Evolutionary conservation across 2,888 invertebrate genomes (phyloP).

Genomic region (Crepidodera aurea): DNA sequence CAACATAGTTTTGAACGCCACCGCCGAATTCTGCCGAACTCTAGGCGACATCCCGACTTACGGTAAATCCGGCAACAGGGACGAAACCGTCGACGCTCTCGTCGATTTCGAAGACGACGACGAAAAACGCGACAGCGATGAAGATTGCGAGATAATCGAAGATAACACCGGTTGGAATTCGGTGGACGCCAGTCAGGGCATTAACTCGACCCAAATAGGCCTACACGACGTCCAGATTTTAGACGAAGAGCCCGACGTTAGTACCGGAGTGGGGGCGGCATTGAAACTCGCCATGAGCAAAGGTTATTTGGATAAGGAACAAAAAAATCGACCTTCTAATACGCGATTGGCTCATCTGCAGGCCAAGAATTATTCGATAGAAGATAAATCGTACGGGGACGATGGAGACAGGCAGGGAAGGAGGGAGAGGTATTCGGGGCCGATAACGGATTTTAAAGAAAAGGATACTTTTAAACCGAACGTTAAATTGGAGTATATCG

Average conservation of each 20-base stretch:
- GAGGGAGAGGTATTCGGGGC: conserved; percentile 82
- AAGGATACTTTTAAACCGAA: conserved; percentile 90
- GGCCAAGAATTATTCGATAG: conserved; percentile 82
- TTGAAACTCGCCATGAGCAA: conserved; percentile 90
- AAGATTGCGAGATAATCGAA: conserved; percentile 55
- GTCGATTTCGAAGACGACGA: conserved; percentile 49
- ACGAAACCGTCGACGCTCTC: conserved; percentile 71
- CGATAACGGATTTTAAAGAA: conserved; percentile 91
- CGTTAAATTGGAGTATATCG: conserved; percentile 95
- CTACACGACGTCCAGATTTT: conserved; percentile 73
- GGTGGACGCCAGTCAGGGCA: conserved; percentile 60
- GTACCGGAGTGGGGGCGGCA: conserved; percentile 91
- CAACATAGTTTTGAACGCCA: conserved; percentile 87
- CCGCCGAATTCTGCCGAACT: conserved; percentile 96
- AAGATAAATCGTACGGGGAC: conserved; percentile 80
- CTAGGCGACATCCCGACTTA: conserved; percentile 94
- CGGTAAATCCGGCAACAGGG: conserved; percentile 89
- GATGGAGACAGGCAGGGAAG: conserved; percentile 72
- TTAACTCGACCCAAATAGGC: conserved; percentile 41
- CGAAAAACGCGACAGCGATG: conserved; percentile 49
- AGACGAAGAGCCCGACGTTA: conserved; percentile 92
- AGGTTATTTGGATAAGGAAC: conserved; percentile 86
- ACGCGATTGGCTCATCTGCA: conserved; percentile 78
- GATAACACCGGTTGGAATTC: conserved; percentile 65
- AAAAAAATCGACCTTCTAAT: conserved; percentile 75